These are phyloP conservation scores for Rhinoptilus africanus DNA, from an alignment of 2,113 vertebrate genomes.

Conservation along the genomic window DNA sequence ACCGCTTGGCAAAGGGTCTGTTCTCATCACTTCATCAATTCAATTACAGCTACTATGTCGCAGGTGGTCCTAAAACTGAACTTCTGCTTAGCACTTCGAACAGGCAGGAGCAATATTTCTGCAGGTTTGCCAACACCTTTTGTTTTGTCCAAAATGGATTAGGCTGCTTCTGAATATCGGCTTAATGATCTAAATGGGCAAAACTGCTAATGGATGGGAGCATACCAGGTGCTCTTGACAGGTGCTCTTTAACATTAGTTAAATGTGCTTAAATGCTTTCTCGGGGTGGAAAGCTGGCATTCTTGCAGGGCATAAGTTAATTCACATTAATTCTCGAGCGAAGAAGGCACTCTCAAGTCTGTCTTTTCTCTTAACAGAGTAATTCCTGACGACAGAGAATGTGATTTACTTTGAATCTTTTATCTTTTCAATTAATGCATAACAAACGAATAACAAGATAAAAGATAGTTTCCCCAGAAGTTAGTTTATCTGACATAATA, in stretches of 20 bases:
- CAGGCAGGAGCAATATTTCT: background rate
- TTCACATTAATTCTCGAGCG: background rate
- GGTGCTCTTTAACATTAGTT: background rate
- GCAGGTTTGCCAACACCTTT: background rate
- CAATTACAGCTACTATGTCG: background rate
- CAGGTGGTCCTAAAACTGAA: background rate
- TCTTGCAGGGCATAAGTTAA: background rate
- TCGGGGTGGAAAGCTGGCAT: background rate
- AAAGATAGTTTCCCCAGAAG: background rate
- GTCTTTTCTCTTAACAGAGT: background rate
- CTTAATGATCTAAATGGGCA: background rate
- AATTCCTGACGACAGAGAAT: background rate
- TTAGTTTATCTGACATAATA: background rate
- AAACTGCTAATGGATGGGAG: background rate
- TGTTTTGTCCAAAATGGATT: background rate
- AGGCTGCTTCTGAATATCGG: background rate
- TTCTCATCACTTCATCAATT: background rate
- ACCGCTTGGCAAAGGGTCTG: background rate
- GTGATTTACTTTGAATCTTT: background rate
- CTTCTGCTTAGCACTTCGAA: background rate
- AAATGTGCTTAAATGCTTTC: background rate
- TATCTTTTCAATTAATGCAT: background rate
- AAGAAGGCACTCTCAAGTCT: background rate
- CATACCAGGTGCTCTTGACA: background rate
- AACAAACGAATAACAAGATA: background rate